Evolutionary conservation across 2,113 vertebrate genomes (phyloP).

Genomic region (Promerops cafer): DNA sequence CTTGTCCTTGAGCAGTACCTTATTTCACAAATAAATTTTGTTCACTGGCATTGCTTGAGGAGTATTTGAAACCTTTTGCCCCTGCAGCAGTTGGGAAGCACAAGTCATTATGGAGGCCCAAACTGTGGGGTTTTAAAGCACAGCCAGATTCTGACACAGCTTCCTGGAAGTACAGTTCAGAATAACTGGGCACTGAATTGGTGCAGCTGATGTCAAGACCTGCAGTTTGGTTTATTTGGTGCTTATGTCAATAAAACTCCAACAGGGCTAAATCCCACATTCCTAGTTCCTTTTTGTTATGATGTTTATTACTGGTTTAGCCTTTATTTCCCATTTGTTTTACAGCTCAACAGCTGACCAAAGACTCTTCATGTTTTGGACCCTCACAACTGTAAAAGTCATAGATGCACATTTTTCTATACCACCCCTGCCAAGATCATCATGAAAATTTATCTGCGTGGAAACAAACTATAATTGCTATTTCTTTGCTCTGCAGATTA

Average conservation of each 20-base stretch:
- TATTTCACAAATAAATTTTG: neutral
- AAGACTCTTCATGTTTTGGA: neutral
- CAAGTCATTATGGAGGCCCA: neutral
- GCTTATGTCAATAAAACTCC: neutral
- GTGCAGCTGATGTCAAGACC: neutral
- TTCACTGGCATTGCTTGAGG: neutral
- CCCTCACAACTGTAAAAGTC: neutral
- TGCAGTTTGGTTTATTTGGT: neutral
- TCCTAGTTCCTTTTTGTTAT: neutral
- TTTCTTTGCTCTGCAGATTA: constrained; percentile 26
- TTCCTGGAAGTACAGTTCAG: neutral
- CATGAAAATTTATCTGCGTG: neutral
- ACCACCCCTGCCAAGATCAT: neutral
- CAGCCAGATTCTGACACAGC: neutral
- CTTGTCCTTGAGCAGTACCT: neutral
- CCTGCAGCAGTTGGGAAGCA: neutral
- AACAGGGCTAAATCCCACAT: neutral
- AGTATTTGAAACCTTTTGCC: neutral
- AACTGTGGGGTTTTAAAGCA: neutral
- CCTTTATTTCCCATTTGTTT: neutral
- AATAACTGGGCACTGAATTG: neutral
- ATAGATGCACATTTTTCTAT: neutral
- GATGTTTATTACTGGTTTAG: neutral
- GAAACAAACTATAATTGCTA: constrained; percentile 28
- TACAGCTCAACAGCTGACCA: neutral